Evolutionary conservation across 2,797 vertebrate genomes (phyloP), one percentile per base, ranked within the genome.

Genomic region (Sebastes hubbsi): DNA sequence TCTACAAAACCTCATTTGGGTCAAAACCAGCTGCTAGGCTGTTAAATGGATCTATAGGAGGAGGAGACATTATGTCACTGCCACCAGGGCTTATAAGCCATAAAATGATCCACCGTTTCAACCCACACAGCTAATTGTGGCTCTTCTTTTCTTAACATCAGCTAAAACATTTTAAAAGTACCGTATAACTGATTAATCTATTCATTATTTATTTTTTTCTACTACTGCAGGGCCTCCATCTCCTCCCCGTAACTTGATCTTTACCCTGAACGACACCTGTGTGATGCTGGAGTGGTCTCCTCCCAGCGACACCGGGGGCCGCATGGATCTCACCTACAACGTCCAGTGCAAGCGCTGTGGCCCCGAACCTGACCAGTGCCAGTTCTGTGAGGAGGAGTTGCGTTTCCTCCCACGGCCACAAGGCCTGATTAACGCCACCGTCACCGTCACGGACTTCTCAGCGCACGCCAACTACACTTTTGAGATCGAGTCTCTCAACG

Each of bases 391-490:
- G 30, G 97, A 97, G 25, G 97, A 97, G 9, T 95, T 99, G 0
- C 98, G 97, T 18, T 99, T 99, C 88, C 84, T 98, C 59, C 98
- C 98, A 0, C 89, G 97, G n/a, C 97, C 97, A 2, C 92, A 96
- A 2, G 98, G 98, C 63, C 95, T 99, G 80, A 96, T 87, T 88
- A 97, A 98, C 79, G 95, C 93, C 80, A 97, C 97, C 0, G 98
- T 99, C 63, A 95, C 96, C 0, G 96, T 99, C 64, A 94, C 95
- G 63, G 98, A 99, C 91, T 98, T 99, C 77, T 95, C 97, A 13
- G 94, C 97, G 0, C 97, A 99, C 2, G 97, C 95, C 90, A 99
- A 99, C 95, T 99, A 99, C 93, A 99, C 98, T 75, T 99, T 99
- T 42, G 98, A 98, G 95, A 98, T 99, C 0, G 97, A 99, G 93